These are phyloP conservation scores for Artibeus jamaicensis DNA, from an alignment of 2,797 vertebrate species.

Conservation along the genomic window DNA sequence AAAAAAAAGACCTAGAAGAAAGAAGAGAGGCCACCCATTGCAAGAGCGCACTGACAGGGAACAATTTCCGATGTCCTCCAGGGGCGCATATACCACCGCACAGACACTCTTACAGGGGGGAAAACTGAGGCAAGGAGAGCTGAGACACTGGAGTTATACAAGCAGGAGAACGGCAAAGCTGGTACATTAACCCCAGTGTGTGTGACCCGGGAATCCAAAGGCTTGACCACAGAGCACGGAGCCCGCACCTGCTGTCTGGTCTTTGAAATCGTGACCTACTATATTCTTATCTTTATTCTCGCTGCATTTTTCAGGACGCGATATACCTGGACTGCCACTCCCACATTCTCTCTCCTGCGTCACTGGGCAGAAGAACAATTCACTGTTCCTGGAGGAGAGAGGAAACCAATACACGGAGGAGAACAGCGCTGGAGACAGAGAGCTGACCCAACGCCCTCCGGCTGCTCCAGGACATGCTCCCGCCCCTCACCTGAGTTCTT, in stretches of 20 bases:
- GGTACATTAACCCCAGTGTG: not conserved
- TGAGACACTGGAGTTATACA: not conserved
- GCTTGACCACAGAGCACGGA: too few species aligned
- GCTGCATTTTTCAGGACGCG: not conserved
- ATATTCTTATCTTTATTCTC: not conserved
- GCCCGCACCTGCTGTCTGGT: too few species aligned
- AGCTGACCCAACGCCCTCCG: not conserved
- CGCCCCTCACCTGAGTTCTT: not conserved
- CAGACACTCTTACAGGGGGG: not conserved
- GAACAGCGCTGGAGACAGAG: fast-evolving
- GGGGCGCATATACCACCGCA: too few species aligned
- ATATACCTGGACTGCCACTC: not conserved
- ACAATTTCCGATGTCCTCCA: not conserved
- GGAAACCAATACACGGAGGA: not conserved
- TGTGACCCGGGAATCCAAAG: not conserved
- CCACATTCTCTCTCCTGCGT: not conserved
- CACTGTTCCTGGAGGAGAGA: not conserved
- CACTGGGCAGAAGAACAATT: not conserved
- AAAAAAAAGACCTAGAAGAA: not conserved
- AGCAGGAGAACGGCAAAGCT: not conserved
- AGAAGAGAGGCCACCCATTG: not conserved
- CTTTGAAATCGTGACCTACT: too few species aligned
- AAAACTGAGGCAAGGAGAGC: not conserved
- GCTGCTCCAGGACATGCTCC: not conserved
- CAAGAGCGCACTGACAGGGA: fast-evolving